These are phyloP conservation scores for Polydrusus pterygomalis DNA, from an alignment of 2,888 invertebrate genomes.

Conservation along the genomic window DNA sequence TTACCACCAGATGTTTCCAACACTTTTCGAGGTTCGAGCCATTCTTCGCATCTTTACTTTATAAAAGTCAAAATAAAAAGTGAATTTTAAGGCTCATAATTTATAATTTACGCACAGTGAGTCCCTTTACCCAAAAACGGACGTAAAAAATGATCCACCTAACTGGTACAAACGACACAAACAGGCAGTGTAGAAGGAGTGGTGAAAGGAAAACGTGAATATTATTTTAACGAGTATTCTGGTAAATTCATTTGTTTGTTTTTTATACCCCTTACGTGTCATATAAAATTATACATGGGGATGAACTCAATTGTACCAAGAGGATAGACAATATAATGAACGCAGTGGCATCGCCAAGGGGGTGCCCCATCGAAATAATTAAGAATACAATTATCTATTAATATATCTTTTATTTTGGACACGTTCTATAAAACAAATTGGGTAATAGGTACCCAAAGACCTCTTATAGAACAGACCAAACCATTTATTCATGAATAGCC, in stretches of 20 bases:
- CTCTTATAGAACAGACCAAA: too few relatives aligned
- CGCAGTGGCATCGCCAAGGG: too few relatives aligned
- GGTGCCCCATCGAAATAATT: too few relatives aligned
- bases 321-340: too few relatives aligned
- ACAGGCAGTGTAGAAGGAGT: constrained; percentile 26
- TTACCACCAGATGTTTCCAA: constrained; percentile 50
- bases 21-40: constrained; percentile 43
- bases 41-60: constrained; percentile 46
- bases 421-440: too few relatives aligned
- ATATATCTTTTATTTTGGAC: too few relatives aligned
- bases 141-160: constrained; percentile 47
- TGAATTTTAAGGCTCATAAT: constrained; percentile 51
- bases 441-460: too few relatives aligned
- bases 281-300: background rate
- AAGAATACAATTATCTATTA: too few relatives aligned
- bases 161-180: constrained; percentile 48
- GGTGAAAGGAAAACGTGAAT: constrained; percentile 20
- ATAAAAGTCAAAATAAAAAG: constrained; percentile 52
- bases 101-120: constrained; percentile 51
- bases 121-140: constrained; percentile 38
- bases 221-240: constrained; percentile 10
- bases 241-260: background rate
- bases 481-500: too few relatives aligned
- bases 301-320: too few relatives aligned
- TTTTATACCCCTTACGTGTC: background rate